A percentile compares a stretch with the other conserved stretches of the same genome.
These are phyloP conservation scores for Reticulitermes speratus DNA, from an alignment of 1,140 invertebrate species.

Conservation along the genomic window DNA sequence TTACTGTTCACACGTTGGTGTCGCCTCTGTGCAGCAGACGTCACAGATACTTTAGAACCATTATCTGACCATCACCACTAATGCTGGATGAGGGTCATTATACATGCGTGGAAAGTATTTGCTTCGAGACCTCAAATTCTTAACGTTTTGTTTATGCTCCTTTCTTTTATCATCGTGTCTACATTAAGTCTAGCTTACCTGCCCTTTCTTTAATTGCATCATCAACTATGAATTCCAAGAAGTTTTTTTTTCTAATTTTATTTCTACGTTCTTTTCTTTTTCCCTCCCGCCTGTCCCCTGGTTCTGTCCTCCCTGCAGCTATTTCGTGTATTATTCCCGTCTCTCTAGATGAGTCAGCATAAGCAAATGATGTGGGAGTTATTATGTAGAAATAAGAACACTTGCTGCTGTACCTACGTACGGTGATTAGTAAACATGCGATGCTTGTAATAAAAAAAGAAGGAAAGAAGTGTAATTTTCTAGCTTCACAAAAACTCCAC, in stretches of 20 bases:
- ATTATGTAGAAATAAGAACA: constrained; percentile 18
- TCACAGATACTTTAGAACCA: not conserved
- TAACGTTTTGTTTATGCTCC: constrained; percentile 12
- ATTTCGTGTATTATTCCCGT: constrained; percentile 26
- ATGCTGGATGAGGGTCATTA: not conserved
- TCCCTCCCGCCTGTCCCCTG: not conserved
- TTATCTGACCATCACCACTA: constrained; percentile 12
- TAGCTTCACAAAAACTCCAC: not conserved
- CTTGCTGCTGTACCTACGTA: not conserved
- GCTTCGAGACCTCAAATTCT: not conserved
- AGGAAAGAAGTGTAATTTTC: not conserved
- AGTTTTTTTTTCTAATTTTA: constrained; percentile 16
- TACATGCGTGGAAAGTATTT: not conserved
- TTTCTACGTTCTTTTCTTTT: constrained; percentile 13
- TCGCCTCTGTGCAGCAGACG: not conserved
- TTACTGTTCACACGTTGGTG: no score
- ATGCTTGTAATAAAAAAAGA: not conserved
- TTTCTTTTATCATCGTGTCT: constrained; percentile 7
- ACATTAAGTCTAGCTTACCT: constrained; percentile 24
- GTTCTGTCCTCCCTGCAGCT: not conserved
- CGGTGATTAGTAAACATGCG: constrained; percentile 18
- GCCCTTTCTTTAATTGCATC: constrained; percentile 27
- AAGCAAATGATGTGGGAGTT: constrained; percentile 3
- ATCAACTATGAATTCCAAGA: constrained; percentile 23
- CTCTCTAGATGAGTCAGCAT: constrained; percentile 2